phyloP scores from a whole-genome alignment of 2,113 vertebrate genomes.

The Anarhynchus alexandrinus region DNA sequence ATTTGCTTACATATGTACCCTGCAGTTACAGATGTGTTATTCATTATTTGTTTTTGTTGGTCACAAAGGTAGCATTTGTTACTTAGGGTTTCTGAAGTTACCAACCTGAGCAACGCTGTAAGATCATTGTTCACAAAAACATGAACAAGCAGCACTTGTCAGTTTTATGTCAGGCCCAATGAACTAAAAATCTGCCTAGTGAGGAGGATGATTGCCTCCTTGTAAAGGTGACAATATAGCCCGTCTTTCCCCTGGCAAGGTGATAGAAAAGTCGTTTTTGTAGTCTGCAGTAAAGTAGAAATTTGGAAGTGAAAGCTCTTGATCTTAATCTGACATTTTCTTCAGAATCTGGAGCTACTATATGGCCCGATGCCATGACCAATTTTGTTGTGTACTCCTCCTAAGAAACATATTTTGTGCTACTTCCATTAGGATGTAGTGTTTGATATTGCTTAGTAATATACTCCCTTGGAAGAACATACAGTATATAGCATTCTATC shows the following conservation, averaged over 20 bases:
- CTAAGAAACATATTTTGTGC: not conserved
- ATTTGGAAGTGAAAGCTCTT: not conserved
- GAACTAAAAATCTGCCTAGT: constrained; percentile 19
- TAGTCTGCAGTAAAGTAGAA: not conserved
- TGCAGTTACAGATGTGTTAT: constrained; percentile 55
- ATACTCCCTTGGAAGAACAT: constrained; percentile 22
- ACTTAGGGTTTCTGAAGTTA: constrained; percentile 19
- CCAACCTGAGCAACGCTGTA: not conserved
- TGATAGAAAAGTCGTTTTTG: not conserved
- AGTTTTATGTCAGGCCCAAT: not conserved
- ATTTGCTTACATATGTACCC: constrained; percentile 68
- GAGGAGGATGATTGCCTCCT: not conserved
- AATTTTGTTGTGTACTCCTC: not conserved
- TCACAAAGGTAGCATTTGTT: constrained; percentile 26
- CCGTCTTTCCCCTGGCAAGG: not conserved
- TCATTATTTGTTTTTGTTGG: constrained; percentile 54
- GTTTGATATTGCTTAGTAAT: constrained; percentile 41
- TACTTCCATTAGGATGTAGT: not conserved
- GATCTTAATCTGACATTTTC: not conserved
- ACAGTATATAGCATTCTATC: not conserved
- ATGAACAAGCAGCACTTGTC: not conserved
- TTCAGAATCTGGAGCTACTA: not conserved
- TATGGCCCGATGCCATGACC: not conserved
- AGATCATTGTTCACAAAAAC: not conserved
- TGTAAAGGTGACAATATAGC: not conserved